Conservation (phyloP, 2,113 vertebrate genomes). For the Lichenostomus cassidix region DNA sequence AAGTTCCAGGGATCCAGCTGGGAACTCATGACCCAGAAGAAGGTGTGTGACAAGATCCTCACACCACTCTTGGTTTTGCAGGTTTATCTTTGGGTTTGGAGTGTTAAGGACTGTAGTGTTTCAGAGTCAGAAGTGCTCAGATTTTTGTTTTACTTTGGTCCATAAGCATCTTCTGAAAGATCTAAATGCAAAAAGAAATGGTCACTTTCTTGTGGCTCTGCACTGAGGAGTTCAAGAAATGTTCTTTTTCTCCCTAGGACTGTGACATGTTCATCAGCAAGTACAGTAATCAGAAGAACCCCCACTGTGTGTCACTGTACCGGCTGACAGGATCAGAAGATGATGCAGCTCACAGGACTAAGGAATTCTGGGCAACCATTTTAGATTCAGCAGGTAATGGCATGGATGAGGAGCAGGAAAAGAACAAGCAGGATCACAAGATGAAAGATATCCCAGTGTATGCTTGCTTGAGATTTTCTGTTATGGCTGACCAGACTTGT, state of each 20-base stretch:
- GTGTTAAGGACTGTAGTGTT: background rate
- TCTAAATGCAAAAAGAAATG: background rate
- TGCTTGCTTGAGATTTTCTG: background rate
- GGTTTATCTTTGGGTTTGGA: background rate
- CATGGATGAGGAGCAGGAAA: background rate
- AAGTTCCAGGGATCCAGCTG: background rate
- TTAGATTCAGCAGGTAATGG: conserved; percentile 80
- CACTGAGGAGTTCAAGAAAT: background rate
- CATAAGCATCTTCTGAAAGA: background rate
- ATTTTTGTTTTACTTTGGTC: background rate
- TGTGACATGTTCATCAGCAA: conserved; percentile 85
- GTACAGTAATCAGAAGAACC: conserved; percentile 82
- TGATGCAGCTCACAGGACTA: conserved; percentile 68
- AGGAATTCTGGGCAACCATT: conserved; percentile 83
- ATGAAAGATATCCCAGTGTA: background rate
- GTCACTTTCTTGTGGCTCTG: background rate
- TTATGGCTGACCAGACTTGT: background rate
- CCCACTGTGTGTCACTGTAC: conserved; percentile 80
- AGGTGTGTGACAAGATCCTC: background rate
- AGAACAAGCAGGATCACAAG: background rate
- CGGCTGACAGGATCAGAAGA: conserved; percentile 74
- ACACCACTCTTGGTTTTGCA: background rate
- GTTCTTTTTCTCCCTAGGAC: conserved; percentile 63
- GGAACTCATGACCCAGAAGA: background rate
- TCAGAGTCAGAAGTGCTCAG: background rate